Conservation (phyloP, 2,113 vertebrate species). For the Perca flavescens region DNA sequence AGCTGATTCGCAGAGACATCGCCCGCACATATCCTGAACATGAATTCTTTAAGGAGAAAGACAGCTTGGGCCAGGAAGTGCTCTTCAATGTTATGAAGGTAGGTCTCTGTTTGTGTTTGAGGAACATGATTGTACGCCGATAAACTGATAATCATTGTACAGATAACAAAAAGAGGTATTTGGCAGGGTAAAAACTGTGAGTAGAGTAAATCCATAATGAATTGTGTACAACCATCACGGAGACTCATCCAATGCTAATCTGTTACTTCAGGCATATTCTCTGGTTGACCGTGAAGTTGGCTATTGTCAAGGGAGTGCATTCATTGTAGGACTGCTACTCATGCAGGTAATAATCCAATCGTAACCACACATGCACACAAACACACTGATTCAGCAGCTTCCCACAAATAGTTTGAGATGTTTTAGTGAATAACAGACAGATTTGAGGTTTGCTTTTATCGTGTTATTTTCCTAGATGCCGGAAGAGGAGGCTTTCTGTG, state of each 20-base stretch:
- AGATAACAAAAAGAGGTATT: neutral
- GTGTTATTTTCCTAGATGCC: constrained; percentile 88
- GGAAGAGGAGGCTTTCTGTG: constrained; percentile 98
- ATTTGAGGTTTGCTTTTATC: neutral
- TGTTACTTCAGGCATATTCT: constrained; percentile 92
- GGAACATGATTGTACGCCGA: neutral
- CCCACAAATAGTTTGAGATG: neutral
- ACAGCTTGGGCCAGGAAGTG: constrained; percentile 97
- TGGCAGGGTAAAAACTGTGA: neutral
- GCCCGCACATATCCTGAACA: constrained; percentile 98
- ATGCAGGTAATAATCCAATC: constrained; percentile 91
- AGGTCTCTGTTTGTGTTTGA: constrained; percentile 35
- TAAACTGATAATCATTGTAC: neutral
- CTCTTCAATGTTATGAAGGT: constrained; percentile 99
- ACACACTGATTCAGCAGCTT: constrained; percentile 3
- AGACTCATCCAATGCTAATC: constrained; percentile 41
- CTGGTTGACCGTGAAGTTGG: constrained; percentile 98
- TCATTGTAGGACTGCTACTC: constrained; percentile 97
- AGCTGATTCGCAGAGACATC: constrained; percentile 97
- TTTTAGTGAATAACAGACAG: neutral
- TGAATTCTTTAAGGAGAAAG: constrained; percentile 99
- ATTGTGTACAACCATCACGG: neutral
- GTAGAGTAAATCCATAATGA: neutral
- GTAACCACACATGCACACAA: constrained; percentile 8
- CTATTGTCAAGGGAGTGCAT: constrained; percentile 98